These are phyloP conservation scores for Lamellibrachia luymesi DNA, from an alignment of 1,140 invertebrate species.

Conservation along the genomic window DNA sequence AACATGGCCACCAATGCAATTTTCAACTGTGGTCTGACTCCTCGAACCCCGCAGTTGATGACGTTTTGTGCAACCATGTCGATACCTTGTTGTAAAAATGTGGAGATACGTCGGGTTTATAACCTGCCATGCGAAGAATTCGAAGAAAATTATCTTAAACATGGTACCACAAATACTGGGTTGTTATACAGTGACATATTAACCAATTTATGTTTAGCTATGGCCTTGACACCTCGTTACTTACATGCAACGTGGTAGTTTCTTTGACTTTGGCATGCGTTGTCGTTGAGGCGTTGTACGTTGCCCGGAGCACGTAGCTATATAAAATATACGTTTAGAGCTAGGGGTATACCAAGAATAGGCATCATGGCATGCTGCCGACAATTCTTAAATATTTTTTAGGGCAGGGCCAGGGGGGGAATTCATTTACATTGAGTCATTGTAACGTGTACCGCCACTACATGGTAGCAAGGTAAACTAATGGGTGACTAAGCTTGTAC, in stretches of 20 bases:
- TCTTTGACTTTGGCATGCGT: not conserved
- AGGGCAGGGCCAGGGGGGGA: no score
- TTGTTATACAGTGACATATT: slow-evolving; percentile 9
- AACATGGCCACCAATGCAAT: no score
- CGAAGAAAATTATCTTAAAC: slow-evolving; percentile 19
- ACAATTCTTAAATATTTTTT: no score
- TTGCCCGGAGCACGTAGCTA: not conserved
- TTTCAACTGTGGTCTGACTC: no score
- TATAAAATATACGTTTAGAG: no score
- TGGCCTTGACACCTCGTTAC: slow-evolving; percentile 6
- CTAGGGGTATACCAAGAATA: no score
- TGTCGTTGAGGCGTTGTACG: not conserved
- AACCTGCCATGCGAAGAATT: slow-evolving; percentile 17
- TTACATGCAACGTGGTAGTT: not conserved
- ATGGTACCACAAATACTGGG: slow-evolving; percentile 8
- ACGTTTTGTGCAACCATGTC: slow-evolving; percentile 12
- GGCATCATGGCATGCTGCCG: no score
- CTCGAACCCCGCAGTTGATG: not conserved
- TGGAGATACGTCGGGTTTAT: slow-evolving; percentile 15
- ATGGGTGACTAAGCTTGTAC: no score
- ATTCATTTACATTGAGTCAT: no score
- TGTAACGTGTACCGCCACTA: no score
- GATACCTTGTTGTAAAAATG: slow-evolving; percentile 23
- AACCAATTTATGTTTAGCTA: not conserved
- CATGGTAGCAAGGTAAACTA: no score